Percentiles rank a stretch among this genome's conserved stretches.
Evolutionary conservation across 2,797 vertebrate genomes (phyloP).

Genomic region (Falco cherrug): DNA sequence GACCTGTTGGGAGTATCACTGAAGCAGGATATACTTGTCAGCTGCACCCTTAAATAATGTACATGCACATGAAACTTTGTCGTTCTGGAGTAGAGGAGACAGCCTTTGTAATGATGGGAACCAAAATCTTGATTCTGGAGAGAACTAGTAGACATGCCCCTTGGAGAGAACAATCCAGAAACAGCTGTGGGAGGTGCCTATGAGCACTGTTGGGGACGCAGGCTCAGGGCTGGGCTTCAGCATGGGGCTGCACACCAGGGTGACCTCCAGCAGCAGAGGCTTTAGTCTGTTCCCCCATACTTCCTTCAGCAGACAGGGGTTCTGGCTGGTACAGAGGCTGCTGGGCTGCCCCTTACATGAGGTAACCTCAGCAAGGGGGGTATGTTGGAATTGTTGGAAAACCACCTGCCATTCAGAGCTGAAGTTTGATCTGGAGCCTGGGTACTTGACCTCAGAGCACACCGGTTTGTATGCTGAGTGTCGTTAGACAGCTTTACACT

Average conservation of each 20-base stretch:
- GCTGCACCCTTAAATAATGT: neutral
- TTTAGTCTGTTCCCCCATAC: accelerated
- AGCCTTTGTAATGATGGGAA: neutral
- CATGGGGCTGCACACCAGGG: neutral
- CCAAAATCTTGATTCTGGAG: neutral
- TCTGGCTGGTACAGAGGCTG: too few species aligned
- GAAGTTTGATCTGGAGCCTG: neutral
- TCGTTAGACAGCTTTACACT: accelerated
- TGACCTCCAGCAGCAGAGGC: accelerated
- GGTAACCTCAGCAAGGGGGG: neutral
- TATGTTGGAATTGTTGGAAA: accelerated
- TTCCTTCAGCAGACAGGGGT: neutral
- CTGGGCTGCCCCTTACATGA: accelerated
- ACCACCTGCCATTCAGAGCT: neutral
- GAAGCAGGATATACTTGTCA: neutral
- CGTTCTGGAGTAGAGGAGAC: neutral
- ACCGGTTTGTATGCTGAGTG: neutral
- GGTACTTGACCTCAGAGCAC: neutral
- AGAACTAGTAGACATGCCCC: accelerated
- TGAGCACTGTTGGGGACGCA: neutral
- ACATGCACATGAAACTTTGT: accelerated
- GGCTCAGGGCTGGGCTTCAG: neutral
- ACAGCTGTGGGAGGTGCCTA: neutral
- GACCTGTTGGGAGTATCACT: neutral
- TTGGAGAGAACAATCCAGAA: accelerated